A percentile compares a stretch with the other conserved stretches of the same genome.
These are phyloP conservation scores for Calonectris borealis DNA, from an alignment of 2,113 vertebrate species.

Conservation along the genomic window DNA sequence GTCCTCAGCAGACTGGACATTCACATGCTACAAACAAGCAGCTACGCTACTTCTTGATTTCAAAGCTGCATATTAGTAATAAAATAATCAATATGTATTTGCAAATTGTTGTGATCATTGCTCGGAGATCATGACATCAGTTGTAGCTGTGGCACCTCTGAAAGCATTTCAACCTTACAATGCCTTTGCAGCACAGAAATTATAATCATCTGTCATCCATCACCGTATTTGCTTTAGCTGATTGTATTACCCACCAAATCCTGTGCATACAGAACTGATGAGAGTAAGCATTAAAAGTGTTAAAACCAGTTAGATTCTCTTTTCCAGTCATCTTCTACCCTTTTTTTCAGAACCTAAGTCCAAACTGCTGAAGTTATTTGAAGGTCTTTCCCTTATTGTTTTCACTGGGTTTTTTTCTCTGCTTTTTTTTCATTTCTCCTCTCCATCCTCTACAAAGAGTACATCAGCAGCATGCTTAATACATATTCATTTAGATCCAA, in stretches of 20 bases:
- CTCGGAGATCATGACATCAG: conserved; percentile 24
- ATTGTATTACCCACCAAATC: neutral
- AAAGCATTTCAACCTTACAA: conserved; percentile 46
- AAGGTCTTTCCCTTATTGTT: neutral
- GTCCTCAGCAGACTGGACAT: neutral
- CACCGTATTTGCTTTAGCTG: neutral
- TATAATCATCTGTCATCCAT: conserved; percentile 15
- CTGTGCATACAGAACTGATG: neutral
- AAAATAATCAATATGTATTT: conserved; percentile 40
- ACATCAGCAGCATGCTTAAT: neutral
- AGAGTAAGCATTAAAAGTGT: neutral
- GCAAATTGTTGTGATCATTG: conserved; percentile 28
- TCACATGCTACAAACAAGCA: neutral
- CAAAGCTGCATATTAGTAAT: neutral
- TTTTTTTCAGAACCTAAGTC: neutral
- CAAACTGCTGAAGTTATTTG: neutral
- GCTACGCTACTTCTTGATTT: neutral
- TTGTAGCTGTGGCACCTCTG: conserved; percentile 28
- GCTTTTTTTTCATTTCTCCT: fast-evolving
- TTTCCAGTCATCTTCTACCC: neutral
- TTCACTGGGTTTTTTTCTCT: neutral
- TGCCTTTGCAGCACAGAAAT: conserved; percentile 39
- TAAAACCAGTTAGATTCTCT: neutral
- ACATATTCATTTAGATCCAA: neutral
- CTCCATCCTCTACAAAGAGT: neutral